These are phyloP conservation scores for Plectropomus leopardus DNA, from an alignment of 2,113 vertebrate species.

Conservation along the genomic window DNA sequence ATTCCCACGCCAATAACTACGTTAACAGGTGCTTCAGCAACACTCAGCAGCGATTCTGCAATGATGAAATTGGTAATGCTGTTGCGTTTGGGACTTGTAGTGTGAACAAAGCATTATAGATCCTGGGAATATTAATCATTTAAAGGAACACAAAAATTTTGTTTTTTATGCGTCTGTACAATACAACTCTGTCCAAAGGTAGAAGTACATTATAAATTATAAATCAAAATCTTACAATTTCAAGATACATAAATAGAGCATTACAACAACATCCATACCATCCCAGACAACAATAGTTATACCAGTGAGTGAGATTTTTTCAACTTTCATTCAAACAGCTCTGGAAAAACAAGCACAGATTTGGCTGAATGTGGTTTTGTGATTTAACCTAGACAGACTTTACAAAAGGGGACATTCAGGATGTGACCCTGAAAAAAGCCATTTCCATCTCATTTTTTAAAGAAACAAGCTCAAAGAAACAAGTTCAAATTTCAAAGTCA, in stretches of 20 bases:
- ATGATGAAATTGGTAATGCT: too few relatives aligned
- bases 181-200: background rate
- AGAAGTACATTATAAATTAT: too few relatives aligned
- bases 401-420: background rate
- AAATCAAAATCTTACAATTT: background rate
- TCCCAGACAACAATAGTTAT: background rate
- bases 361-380: background rate
- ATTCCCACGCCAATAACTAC: too few relatives aligned
- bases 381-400: background rate
- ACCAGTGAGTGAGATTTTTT: background rate
- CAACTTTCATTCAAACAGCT: background rate
- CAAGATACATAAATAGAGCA: background rate
- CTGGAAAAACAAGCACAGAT: background rate
- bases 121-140: too few relatives aligned
- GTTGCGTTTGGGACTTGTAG: too few relatives aligned
- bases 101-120: too few relatives aligned
- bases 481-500: background rate
- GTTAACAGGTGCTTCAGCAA: too few relatives aligned
- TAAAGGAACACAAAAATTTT: background rate
- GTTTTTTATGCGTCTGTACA: background rate
- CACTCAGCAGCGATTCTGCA: too few relatives aligned
- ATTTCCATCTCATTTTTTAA: background rate
- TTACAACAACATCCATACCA: background rate
- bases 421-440: background rate
- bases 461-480: background rate